phyloP scores from a whole-genome alignment of 2,888 invertebrate species.

The Lottia gigantea region DNA sequence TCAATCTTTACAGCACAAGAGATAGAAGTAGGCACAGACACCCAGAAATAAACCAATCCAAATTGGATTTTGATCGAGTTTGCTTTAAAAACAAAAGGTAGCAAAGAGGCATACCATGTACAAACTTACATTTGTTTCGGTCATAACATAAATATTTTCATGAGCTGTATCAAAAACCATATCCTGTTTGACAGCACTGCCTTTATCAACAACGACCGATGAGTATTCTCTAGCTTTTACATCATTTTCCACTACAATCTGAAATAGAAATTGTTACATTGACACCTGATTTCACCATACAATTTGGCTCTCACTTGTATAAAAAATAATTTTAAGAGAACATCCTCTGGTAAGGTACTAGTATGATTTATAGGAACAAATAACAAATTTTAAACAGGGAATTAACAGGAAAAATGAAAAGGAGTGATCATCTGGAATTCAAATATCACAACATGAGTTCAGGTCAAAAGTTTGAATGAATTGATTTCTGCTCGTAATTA shows the following conservation, averaged over 20 bases:
- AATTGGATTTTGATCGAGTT: background rate
- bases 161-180: slow-evolving; percentile 40
- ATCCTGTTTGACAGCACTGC: slow-evolving; percentile 48
- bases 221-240: slow-evolving; percentile 76
- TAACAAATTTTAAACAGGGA: no score
- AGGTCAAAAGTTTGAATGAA: no score
- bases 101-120: background rate
- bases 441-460: no score
- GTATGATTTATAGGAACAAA: no score
- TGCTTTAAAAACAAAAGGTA: background rate
- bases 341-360: no score
- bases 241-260: slow-evolving; percentile 89
- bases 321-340: no score
- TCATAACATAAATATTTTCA: slow-evolving; percentile 52
- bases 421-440: no score
- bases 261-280: slow-evolving; percentile 37
- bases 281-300: no score
- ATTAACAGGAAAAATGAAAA: no score
- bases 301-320: no score
- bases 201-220: slow-evolving; percentile 41
- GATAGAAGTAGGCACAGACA: background rate
- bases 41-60: slow-evolving; percentile 3
- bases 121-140: slow-evolving; percentile 48
- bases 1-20: background rate
- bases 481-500: no score